Percentiles rank a stretch among this genome's conserved stretches.
Conservation (phyloP, 2,113 vertebrate species). For the Glaucomys volans region DNA sequence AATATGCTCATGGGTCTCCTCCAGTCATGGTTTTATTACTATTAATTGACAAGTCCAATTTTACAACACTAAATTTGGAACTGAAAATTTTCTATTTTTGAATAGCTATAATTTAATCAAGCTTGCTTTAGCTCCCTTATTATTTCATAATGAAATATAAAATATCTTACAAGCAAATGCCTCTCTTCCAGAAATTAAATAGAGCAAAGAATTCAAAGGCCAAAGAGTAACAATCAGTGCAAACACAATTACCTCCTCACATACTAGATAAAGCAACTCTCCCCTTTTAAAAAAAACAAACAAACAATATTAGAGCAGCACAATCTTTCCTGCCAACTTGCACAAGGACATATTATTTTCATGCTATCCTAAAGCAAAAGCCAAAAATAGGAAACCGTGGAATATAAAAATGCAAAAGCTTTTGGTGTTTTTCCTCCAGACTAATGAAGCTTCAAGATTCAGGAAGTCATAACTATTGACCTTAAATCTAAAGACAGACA, state of each 20-base stretch:
- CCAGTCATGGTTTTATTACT: conserved; percentile 38
- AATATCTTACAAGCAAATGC: conserved; percentile 63
- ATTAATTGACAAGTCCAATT: conserved; percentile 68
- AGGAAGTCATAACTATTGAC: background rate
- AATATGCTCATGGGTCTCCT: conserved; percentile 7
- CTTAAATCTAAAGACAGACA: background rate
- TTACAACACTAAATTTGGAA: conserved; percentile 63
- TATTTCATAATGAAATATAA: conserved; percentile 78
- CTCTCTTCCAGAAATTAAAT: conserved; percentile 68
- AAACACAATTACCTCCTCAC: conserved; percentile 59
- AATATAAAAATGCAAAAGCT: conserved; percentile 17
- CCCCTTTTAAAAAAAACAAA: background rate
- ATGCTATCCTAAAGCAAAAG: background rate
- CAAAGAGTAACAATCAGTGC: conserved; percentile 43
- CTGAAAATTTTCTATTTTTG: conserved; percentile 62
- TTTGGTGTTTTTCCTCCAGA: background rate
- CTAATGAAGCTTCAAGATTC: conserved; percentile 13
- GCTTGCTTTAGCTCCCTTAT: conserved; percentile 66
- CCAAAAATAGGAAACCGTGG: background rate
- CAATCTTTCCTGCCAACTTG: background rate
- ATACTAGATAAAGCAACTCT: background rate
- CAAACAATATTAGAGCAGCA: background rate
- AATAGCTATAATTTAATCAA: conserved; percentile 74
- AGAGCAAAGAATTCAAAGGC: conserved; percentile 50
- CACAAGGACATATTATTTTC: background rate